phyloP scores from a whole-genome alignment of 23 tunicate genomes.

The Styela clava region DNA sequence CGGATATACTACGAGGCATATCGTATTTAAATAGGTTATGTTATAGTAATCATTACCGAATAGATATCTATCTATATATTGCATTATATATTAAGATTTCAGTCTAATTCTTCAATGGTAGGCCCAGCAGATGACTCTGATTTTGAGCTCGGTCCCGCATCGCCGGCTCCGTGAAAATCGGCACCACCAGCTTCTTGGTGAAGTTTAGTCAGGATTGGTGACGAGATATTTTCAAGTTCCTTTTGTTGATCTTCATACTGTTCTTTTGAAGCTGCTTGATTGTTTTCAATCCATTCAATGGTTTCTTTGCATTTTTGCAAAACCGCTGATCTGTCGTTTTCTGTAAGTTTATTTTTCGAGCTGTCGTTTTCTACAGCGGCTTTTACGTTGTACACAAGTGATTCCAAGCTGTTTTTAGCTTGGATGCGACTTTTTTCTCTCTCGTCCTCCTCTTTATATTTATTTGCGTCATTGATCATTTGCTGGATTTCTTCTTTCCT shows the following conservation, averaged over 20 bases:
- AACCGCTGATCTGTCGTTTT: slow-evolving; percentile 55
- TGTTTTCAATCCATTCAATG: slow-evolving; percentile 53
- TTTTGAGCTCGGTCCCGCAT: not conserved
- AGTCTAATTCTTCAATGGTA: slow-evolving; percentile 28
- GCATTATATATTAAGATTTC: too few species aligned
- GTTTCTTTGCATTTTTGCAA: slow-evolving; percentile 56
- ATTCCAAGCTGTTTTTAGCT: slow-evolving; percentile 63
- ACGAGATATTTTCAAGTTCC: slow-evolving; percentile 6
- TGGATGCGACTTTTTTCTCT: slow-evolving; percentile 35
- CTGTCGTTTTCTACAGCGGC: slow-evolving; percentile 59
- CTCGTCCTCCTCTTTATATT: slow-evolving; percentile 76
- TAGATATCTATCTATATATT: too few species aligned
- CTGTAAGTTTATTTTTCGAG: slow-evolving; percentile 73
- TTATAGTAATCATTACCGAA: too few species aligned
- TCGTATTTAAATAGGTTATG: too few species aligned
- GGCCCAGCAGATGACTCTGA: not conserved
- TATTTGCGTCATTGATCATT: slow-evolving; percentile 77
- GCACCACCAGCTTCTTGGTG: not conserved
- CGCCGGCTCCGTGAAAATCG: slow-evolving; percentile 51
- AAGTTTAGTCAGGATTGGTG: slow-evolving; percentile 13
- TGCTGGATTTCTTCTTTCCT: slow-evolving; percentile 65
- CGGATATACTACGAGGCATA: too few species aligned
- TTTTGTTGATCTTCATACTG: slow-evolving; percentile 23
- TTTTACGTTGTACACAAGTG: slow-evolving; percentile 56
- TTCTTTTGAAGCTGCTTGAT: slow-evolving; percentile 32